A percentile compares a stretch with the other conserved stretches of the same genome.
These are phyloP conservation scores for Andricus grossulariae DNA, from an alignment of 1,140 invertebrate species.

Conservation along the genomic window DNA sequence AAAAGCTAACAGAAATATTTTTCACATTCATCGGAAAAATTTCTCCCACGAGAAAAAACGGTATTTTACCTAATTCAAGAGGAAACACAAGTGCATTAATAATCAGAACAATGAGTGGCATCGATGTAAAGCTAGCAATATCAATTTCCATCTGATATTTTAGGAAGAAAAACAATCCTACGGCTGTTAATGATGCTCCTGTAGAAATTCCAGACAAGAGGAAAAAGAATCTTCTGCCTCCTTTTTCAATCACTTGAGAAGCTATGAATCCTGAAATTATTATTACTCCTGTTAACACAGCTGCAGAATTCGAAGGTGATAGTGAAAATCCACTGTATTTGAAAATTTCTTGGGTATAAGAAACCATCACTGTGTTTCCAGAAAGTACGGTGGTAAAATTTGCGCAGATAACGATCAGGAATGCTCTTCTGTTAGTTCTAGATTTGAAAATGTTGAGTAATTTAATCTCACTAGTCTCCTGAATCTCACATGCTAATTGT, in stretches of 20 bases:
- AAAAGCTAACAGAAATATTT: constrained; percentile 74
- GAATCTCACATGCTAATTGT: constrained; percentile 76
- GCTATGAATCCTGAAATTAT: constrained; percentile 79
- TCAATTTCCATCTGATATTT: constrained; percentile 60
- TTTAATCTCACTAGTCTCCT: constrained; percentile 75
- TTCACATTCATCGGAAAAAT: too few species aligned
- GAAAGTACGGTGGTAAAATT: constrained; percentile 86
- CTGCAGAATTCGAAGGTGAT: constrained; percentile 75
- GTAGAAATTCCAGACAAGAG: constrained; percentile 79
- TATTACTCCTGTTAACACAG: constrained; percentile 83
- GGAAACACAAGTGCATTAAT: constrained; percentile 64
- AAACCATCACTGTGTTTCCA: constrained; percentile 85
- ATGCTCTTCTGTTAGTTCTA: constrained; percentile 80
- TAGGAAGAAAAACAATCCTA: constrained; percentile 74
- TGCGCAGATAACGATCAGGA: constrained; percentile 81
- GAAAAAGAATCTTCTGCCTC: constrained; percentile 82
- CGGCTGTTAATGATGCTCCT: constrained; percentile 76
- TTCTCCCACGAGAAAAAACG: too few species aligned
- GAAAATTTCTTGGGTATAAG: constrained; percentile 86
- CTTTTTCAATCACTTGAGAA: constrained; percentile 81
- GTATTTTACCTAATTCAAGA: constrained; percentile 73
- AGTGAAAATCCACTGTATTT: constrained; percentile 78
- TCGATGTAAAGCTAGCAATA: constrained; percentile 62
- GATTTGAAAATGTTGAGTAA: constrained; percentile 78
- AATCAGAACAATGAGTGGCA: constrained; percentile 64